Evolutionary conservation across 2,113 vertebrate species (phyloP).

Genomic region (Dolichotis patagonum): DNA sequence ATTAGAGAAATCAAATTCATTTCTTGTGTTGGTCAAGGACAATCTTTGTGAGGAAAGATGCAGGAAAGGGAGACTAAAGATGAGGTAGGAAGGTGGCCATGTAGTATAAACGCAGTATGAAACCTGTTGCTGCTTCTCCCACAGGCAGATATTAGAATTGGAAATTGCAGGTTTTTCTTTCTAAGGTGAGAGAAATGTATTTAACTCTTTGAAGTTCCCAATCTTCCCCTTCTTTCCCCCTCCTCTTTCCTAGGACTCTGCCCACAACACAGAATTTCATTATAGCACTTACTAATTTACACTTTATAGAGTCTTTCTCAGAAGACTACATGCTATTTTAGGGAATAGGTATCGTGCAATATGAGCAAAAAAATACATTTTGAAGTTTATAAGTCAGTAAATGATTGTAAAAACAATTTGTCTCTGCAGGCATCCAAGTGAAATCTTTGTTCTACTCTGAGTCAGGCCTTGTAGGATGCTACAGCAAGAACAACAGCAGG

Average conservation of each 20-base stretch:
- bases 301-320: neutral
- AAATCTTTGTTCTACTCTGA: neutral
- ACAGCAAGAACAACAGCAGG: neutral
- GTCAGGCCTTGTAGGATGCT: neutral
- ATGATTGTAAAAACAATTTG: neutral
- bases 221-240: neutral
- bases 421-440: neutral
- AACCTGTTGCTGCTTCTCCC: neutral
- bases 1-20: conserved; percentile 88
- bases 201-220: conserved; percentile 18
- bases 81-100: conserved; percentile 14
- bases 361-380: neutral
- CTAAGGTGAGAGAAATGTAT: neutral
- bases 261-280: neutral
- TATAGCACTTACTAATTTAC: neutral
- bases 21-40: conserved; percentile 85
- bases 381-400: neutral
- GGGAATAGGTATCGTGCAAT: neutral
- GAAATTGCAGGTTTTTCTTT: conserved; percentile 15
- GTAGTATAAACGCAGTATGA: neutral
- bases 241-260: neutral
- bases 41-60: conserved; percentile 72
- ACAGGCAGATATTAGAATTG: neutral
- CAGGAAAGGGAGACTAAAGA: conserved; percentile 57
- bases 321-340: neutral